These are phyloP conservation scores for Gryon sp. DNA, from an alignment of 1,140 invertebrate genomes.

Conservation along the genomic window DNA sequence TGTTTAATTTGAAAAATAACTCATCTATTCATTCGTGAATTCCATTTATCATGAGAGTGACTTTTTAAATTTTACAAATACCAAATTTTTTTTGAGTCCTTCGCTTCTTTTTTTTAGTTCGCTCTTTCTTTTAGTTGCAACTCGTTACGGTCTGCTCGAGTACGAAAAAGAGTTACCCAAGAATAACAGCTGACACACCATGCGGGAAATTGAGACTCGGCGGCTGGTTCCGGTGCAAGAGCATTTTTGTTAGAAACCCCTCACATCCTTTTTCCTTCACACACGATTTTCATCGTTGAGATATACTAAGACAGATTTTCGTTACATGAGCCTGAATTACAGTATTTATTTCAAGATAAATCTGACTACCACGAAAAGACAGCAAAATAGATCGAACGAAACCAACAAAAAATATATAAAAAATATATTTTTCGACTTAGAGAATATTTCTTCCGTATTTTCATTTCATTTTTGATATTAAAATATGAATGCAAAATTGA, in stretches of 20 bases:
- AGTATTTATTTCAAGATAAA: constrained; percentile 23
- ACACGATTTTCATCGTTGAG: constrained; percentile 41
- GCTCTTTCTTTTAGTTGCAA: constrained; percentile 27
- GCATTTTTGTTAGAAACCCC: constrained; percentile 47
- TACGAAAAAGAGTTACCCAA: constrained; percentile 59
- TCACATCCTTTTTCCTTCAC: constrained; percentile 22
- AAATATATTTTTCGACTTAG: no score
- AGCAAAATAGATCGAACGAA: constrained; percentile 20
- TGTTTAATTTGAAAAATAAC: no score
- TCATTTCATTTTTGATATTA: no score
- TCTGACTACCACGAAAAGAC: constrained; percentile 15
- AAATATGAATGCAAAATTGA: no score
- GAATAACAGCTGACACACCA: constrained; percentile 60
- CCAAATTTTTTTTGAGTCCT: no score
- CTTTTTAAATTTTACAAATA: constrained; percentile 42
- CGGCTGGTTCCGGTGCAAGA: constrained; percentile 47
- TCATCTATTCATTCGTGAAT: constrained; percentile 10
- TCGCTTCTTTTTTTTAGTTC: no score
- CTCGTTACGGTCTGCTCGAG: constrained; percentile 48
- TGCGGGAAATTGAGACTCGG: constrained; percentile 60
- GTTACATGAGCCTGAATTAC: constrained; percentile 32
- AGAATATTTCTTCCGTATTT: no score
- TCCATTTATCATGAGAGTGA: constrained; percentile 31
- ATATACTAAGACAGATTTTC: constrained; percentile 29
- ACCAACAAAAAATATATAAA: no score